Conservation (phyloP, 2,888 invertebrate genomes). For the Odontocolon sp. region DNA sequence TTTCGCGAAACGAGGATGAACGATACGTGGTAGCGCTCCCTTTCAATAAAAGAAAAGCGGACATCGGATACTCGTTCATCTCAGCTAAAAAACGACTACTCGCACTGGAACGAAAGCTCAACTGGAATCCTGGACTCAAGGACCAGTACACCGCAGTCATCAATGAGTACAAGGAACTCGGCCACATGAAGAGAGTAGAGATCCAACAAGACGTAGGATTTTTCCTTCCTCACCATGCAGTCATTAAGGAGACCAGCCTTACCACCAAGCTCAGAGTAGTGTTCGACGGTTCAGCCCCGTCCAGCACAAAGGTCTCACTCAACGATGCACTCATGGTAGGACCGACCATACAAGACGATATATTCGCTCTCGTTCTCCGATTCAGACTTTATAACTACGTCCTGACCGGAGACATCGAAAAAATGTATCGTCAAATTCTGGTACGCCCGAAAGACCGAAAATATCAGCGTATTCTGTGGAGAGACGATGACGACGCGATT, state of each 20-base stretch:
- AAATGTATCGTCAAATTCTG: constrained; percentile 53
- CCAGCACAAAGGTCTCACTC: constrained; percentile 46
- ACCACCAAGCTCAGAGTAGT: constrained; percentile 65
- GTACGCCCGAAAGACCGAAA: constrained; percentile 30
- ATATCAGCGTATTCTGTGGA: constrained; percentile 45
- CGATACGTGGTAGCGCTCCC: constrained; percentile 48
- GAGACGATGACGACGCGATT: neutral
- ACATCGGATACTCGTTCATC: constrained; percentile 2
- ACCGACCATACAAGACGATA: constrained; percentile 64
- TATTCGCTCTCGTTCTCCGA: constrained; percentile 58
- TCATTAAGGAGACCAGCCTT: constrained; percentile 49
- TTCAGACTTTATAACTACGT: constrained; percentile 34
- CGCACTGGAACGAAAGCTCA: constrained; percentile 41
- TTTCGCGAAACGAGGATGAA: neutral
- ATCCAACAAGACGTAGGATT: constrained; percentile 7
- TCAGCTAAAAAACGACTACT: constrained; percentile 18
- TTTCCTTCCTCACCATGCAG: constrained; percentile 59
- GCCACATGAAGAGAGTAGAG: constrained; percentile 22
- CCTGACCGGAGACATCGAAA: constrained; percentile 45
- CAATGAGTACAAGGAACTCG: constrained; percentile 34
- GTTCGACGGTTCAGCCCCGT: constrained; percentile 62
- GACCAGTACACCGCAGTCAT: constrained; percentile 38
- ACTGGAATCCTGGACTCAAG: constrained; percentile 26
- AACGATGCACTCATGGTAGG: constrained; percentile 60
- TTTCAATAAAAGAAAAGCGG: constrained; percentile 39